Evolutionary conservation across 2,888 invertebrate species (phyloP).

Genomic region (Amiota mariae): DNA sequence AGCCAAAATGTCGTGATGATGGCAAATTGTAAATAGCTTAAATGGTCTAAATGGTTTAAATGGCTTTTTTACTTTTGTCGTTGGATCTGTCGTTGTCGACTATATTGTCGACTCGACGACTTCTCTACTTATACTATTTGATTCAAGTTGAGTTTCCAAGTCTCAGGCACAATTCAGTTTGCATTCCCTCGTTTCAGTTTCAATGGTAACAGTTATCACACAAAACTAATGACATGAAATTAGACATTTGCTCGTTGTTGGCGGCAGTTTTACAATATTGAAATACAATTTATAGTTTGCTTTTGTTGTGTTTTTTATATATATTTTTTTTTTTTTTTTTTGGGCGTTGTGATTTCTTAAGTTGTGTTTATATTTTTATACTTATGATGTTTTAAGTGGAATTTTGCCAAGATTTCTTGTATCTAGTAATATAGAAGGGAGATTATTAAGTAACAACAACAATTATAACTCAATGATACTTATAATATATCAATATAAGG

Average conservation of each 20-base stretch:
- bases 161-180: slow-evolving; percentile 3
- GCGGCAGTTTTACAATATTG: slow-evolving; percentile 12
- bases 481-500: too few relatives aligned
- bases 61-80: slow-evolving; percentile 46
- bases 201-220: slow-evolving; percentile 72
- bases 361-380: too few relatives aligned
- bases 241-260: slow-evolving; percentile 57
- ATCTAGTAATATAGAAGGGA: too few relatives aligned
- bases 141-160: background rate
- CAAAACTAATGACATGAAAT: slow-evolving; percentile 72
- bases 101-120: slow-evolving; percentile 17
- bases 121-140: background rate
- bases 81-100: slow-evolving; percentile 29
- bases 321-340: slow-evolving; percentile 10
- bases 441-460: too few relatives aligned
- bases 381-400: too few relatives aligned
- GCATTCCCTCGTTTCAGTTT: slow-evolving; percentile 55
- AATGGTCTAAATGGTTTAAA: slow-evolving; percentile 70
- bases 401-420: too few relatives aligned
- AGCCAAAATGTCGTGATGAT: slow-evolving; percentile 73
- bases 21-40: slow-evolving; percentile 74
- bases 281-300: slow-evolving; percentile 15
- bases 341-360: background rate
- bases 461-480: too few relatives aligned
- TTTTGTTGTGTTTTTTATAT: slow-evolving; percentile 15